Base-by-base conservation (phyloP, 2,113 vertebrate genomes). In the Prinia subflava region DNA sequence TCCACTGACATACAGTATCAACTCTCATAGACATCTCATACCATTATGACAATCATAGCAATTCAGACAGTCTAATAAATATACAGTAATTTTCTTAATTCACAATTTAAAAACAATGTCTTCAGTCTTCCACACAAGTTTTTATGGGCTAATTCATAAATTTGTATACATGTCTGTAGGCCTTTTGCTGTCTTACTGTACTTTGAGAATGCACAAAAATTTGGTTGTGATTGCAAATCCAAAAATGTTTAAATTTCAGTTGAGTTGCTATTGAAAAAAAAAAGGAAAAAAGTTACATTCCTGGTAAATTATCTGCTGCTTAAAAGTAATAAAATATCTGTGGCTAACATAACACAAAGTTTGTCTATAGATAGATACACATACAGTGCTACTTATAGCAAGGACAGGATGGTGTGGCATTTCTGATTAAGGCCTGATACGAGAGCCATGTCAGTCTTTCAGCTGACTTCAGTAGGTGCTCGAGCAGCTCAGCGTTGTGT, bases 11-110 rank as follows among this genome's bases (percentile, higher is more conserved):
- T 83, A 47, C 49, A 33, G 4, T 47, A 78, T 91, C 21, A 83
- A 69, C 68, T 71, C 28, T 84, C 30, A 90, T 69, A 92, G 80
- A 67, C 4, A 42, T 82, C 53, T 89, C 15, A 24, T 90, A 23
- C 42, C 8, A 1, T 86, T 92, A 83, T 82, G 49, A 62, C 19
- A 87, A 18, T 63, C 33, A 47, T 19, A 84, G 82, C 39, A 49
- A 60, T 79, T 92, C 41, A 52, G 57, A 24, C 52, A 87, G 41
- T n/a, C 35, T 67, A 91, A 90, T 52, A 87, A 95, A 84, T 68
- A 67, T 9, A 42, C n/a, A 85, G 41, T 73, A 85, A 62, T 84
- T 77, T 31, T 18, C 35, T 94, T 84, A 76, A 90, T 86, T 79
- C 35, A 67, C 9, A 64, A 2, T 65, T 64, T 87, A 13, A 82